These are phyloP conservation scores for Drosophila dunni DNA, from an alignment of 1,140 invertebrate genomes.

Conservation along the genomic window DNA sequence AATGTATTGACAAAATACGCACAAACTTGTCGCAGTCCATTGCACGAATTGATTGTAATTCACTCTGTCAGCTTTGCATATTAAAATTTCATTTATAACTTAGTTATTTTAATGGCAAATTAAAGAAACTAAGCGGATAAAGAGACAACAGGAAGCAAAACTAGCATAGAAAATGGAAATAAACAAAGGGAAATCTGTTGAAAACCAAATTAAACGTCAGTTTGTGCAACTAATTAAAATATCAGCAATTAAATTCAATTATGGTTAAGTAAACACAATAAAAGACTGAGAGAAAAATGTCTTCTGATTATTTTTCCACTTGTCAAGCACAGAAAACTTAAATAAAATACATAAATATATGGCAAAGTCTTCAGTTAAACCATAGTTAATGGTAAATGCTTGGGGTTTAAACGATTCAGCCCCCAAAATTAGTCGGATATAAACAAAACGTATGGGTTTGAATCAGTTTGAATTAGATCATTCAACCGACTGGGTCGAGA, in stretches of 20 bases:
- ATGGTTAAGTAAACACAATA: not conserved
- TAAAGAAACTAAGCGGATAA: no score
- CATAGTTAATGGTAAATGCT: conserved; percentile 21
- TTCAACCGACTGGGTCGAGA: conserved; percentile 25
- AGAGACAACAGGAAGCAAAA: no score
- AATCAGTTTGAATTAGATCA: conserved; percentile 38
- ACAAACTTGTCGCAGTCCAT: not conserved
- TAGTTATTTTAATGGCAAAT: no score
- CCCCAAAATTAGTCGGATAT: not conserved
- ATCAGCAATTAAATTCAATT: not conserved
- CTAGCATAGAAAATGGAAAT: no score
- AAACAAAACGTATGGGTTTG: conserved; percentile 23
- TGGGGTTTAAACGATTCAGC: conserved; percentile 14
- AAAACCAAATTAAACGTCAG: not conserved
- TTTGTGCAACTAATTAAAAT: not conserved
- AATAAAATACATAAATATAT: not conserved
- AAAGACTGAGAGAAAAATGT: no score
- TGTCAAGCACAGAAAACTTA: not conserved
- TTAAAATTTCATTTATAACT: not conserved
- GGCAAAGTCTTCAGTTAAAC: conserved; percentile 50
- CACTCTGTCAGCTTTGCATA: not conserved
- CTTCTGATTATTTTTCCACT: no score
- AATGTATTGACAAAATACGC: conserved; percentile 2
- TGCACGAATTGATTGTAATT: conserved; percentile 15
- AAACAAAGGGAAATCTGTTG: not conserved